These are phyloP conservation scores for Danio albolineatus DNA, from an alignment of 2,797 vertebrate species.

Conservation along the genomic window DNA sequence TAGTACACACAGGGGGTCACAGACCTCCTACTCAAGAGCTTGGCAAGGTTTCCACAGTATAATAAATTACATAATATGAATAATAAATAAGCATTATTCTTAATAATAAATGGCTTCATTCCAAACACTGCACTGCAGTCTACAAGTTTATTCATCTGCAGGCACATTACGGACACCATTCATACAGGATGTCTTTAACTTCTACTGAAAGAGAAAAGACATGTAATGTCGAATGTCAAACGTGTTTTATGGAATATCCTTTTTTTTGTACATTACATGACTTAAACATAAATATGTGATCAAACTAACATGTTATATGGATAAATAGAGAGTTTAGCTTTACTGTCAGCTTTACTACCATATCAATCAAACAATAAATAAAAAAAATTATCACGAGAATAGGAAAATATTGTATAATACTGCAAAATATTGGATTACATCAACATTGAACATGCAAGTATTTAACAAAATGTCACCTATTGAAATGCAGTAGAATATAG, in stretches of 20 bases:
- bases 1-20: neutral
- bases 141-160: neutral
- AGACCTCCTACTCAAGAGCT: neutral
- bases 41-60: neutral
- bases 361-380: too few species aligned
- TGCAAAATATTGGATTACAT: neutral
- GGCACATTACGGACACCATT: neutral
- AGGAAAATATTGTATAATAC: too few species aligned
- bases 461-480: neutral
- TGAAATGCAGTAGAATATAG: neutral
- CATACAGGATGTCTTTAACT: too few species aligned
- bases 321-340: neutral
- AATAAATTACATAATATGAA: neutral
- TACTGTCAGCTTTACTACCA: neutral
- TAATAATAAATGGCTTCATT: neutral
- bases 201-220: too few species aligned
- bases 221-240: too few species aligned
- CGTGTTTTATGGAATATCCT: too few species aligned
- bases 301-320: neutral
- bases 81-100: neutral
- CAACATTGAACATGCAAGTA: neutral
- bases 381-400: too few species aligned
- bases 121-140: neutral
- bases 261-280: too few species aligned
- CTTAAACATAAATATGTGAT: neutral